Base-by-base conservation (phyloP, 2,113 vertebrate species). In the Megaceryle torquata region DNA sequence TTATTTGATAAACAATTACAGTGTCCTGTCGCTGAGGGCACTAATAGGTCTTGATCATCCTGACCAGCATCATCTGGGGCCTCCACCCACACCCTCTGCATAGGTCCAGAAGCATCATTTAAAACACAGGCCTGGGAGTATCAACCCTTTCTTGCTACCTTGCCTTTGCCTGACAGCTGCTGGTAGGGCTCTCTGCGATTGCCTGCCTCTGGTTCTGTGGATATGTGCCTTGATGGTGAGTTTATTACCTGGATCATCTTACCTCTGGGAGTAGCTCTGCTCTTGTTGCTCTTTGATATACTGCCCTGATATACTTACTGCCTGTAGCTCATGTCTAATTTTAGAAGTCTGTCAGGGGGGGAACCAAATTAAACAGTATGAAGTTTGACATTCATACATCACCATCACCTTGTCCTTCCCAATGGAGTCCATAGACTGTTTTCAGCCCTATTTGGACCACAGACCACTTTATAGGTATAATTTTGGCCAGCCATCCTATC, bases 101-200 rank as follows among this genome's bases (percentile, higher is more conserved):
- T 6, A 46, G 71, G 60, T 59, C 28, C 17, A 59, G 26, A 9
- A 86, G 6, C 39, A 88, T 20, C 8, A 56, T 68, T 78, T 91
- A 78, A 78, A 86, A 37, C 31, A 15, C 35, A 54, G 54, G 13
- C 7, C 9, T 44, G 22, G 25, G 17, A 3, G 3, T 0, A 2
- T 15, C 0, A 9, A 4, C 7, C 3, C 2, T 4, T 63, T 35
- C 8, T 48, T 14, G 2, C n/a, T 10, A 15, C 24, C 4, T 51
- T 63, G 24, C 7, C 15, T 65, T 56, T 80, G 26, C 35, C 18
- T 53, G 44, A 15, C 0, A 21, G 1, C 15, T 33, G 50, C 68
- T 65, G 54, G 18, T 41, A 13, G 21, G 10, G 68, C 8, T 14
- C 25, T 13, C 65, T 86, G 51, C 21, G n/a, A 4, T 6, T 3